Evolutionary conservation across 2,888 invertebrate genomes (phyloP).

Genomic region (Diadegma fenestrale): DNA sequence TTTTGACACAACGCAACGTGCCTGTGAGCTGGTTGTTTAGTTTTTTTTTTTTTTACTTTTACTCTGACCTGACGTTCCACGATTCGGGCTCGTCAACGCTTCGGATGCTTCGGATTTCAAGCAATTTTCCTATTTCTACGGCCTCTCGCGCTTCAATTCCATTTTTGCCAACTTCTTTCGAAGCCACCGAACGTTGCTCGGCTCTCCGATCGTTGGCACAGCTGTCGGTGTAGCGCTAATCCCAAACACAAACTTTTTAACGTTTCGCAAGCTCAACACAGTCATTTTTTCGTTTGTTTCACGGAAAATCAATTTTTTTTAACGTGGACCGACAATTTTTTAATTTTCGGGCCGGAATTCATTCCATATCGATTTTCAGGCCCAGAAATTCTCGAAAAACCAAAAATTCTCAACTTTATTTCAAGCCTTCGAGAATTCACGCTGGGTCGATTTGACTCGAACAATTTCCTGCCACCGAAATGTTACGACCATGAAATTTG

Average conservation of each 20-base stretch:
- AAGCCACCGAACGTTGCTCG: constrained; percentile 44
- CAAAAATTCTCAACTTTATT: too few species aligned
- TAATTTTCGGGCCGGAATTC: neutral
- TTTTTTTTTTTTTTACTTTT: constrained; percentile 41
- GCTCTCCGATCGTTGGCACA: constrained; percentile 34
- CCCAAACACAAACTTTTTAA: constrained; percentile 45
- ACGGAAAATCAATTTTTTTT: neutral
- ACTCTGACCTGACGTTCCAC: constrained; percentile 15
- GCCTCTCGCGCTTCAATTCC: too few species aligned
- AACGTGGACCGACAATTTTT: too few species aligned
- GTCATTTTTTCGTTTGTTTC: neutral
- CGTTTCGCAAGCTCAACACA: constrained; percentile 26
- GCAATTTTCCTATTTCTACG: too few species aligned
- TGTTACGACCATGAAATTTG: too few species aligned
- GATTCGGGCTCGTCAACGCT: constrained; percentile 4
- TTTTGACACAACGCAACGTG: constrained; percentile 61
- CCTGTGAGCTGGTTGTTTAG: constrained; percentile 63
- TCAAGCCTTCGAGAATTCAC: too few species aligned
- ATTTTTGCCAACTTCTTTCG: too few species aligned
- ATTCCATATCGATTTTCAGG: neutral
- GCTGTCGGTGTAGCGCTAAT: constrained; percentile 60
- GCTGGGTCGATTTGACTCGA: too few species aligned
- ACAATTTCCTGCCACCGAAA: too few species aligned
- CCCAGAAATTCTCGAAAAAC: too few species aligned
- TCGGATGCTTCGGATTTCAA: neutral